These are phyloP conservation scores for Manis crassicaudata DNA, from an alignment of 2,797 vertebrate species.

Conservation along the genomic window DNA sequence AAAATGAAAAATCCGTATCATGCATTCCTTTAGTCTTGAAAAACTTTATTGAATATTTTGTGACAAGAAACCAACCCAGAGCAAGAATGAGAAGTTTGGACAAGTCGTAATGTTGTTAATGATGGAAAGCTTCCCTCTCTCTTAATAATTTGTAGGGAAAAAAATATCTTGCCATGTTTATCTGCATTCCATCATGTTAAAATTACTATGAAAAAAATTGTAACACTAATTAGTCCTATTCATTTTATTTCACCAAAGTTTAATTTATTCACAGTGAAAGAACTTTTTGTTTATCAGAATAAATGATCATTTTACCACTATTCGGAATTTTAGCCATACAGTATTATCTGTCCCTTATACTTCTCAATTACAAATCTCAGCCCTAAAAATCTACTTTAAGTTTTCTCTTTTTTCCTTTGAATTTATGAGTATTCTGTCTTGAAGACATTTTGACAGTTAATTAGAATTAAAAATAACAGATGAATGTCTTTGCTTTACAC, in stretches of 20 bases:
- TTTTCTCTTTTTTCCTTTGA: neutral
- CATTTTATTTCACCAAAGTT: conserved; percentile 50
- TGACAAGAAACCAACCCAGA: neutral
- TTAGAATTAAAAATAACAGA: conserved; percentile 47
- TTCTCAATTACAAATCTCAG: neutral
- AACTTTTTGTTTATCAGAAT: conserved; percentile 53
- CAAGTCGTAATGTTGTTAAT: conserved; percentile 37
- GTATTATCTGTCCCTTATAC: neutral
- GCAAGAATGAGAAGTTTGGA: conserved; percentile 28
- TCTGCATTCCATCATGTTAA: conserved; percentile 47
- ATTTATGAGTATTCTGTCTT: neutral
- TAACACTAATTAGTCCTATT: conserved; percentile 5
- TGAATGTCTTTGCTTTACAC: conserved; percentile 35
- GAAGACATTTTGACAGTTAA: conserved; percentile 14
- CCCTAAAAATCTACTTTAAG: neutral
- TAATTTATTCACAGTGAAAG: conserved; percentile 62
- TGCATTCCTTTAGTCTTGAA: conserved; percentile 14
- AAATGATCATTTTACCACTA: neutral
- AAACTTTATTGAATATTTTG: conserved; percentile 45
- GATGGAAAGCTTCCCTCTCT: conserved; percentile 48
- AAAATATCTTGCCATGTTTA: neutral
- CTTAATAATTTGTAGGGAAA: neutral
- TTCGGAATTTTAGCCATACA: conserved; percentile 10
- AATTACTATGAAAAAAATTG: neutral
- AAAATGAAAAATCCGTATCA: conserved; percentile 14